Evolutionary conservation across 2,113 vertebrate genomes (phyloP).

Genomic region (Gavia stellata): DNA sequence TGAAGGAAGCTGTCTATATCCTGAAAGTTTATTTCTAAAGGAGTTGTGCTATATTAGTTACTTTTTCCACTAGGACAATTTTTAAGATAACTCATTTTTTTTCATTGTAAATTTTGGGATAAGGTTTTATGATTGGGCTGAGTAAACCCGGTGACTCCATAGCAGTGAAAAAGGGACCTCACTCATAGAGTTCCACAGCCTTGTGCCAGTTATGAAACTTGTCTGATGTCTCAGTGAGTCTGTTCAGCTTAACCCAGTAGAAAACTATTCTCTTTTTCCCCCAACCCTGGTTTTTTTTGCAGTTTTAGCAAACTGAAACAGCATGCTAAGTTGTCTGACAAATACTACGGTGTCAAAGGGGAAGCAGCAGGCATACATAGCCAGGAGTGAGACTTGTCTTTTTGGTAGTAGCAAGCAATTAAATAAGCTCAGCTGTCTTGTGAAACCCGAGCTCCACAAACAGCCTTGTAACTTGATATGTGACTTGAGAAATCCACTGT

Average conservation of each 20-base stretch:
- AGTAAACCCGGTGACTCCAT: background rate
- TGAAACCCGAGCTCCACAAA: background rate
- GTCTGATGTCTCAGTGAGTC: background rate
- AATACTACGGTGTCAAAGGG: background rate
- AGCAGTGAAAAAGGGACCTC: background rate
- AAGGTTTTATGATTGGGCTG: background rate
- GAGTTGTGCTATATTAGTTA: background rate
- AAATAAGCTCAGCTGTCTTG: conserved; percentile 31
- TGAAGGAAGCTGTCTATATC: background rate
- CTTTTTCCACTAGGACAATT: background rate
- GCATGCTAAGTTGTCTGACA: background rate
- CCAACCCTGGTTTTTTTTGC: background rate
- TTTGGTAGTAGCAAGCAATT: conserved; percentile 6
- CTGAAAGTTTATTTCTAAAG: background rate
- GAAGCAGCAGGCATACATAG: background rate
- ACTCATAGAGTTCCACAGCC: background rate
- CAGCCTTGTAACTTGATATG: background rate
- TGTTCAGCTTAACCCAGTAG: background rate
- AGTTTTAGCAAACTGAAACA: background rate
- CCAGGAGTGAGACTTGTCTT: background rate
- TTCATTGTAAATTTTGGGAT: background rate
- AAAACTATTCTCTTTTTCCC: background rate
- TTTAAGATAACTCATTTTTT: background rate
- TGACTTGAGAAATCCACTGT: background rate
- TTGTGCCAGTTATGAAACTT: background rate